Evolutionary conservation across 2,113 vertebrate genomes (phyloP).

Genomic region (Scartelaos histophorus): DNA sequence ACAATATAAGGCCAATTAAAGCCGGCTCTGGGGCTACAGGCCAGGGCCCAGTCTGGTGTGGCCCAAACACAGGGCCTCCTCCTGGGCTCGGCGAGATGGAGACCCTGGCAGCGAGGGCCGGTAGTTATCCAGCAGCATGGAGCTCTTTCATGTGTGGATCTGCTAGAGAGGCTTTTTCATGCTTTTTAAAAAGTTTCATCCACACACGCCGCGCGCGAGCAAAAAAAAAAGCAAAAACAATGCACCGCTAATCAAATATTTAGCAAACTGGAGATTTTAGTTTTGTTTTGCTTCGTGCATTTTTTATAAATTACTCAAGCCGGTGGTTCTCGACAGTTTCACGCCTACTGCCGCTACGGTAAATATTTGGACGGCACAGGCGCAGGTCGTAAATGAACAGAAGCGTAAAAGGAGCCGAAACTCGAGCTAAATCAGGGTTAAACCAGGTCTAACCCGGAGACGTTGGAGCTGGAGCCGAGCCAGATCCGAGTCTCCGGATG

Average conservation of each 20-base stretch:
- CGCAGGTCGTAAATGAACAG: background rate
- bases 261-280: background rate
- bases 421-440: background rate
- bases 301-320: slow-evolving; percentile 12
- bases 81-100: slow-evolving; percentile 57
- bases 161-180: slow-evolving; percentile 17
- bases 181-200: slow-evolving; percentile 48
- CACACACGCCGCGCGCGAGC: slow-evolving; percentile 14
- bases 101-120: slow-evolving; percentile 53
- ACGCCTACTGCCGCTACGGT: background rate
- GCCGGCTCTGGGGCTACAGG: slow-evolving; percentile 31
- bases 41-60: slow-evolving; percentile 36
- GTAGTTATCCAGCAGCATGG: slow-evolving; percentile 59
- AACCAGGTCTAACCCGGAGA: background rate
- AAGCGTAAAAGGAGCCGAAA: background rate
- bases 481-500: background rate
- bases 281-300: slow-evolving; percentile 16
- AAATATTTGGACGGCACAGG: slow-evolving; percentile 1
- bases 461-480: background rate
- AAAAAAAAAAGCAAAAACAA: slow-evolving; percentile 26
- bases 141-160: slow-evolving; percentile 27
- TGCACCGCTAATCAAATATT: slow-evolving; percentile 16
- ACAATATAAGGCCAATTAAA: slow-evolving; percentile 55
- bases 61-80: slow-evolving; percentile 50
- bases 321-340: background rate